A percentile compares a stretch with the other conserved stretches of the same genome.
These are phyloP conservation scores for Eutolmus rufibarbis DNA, from an alignment of 2,888 invertebrate genomes.

Conservation along the genomic window DNA sequence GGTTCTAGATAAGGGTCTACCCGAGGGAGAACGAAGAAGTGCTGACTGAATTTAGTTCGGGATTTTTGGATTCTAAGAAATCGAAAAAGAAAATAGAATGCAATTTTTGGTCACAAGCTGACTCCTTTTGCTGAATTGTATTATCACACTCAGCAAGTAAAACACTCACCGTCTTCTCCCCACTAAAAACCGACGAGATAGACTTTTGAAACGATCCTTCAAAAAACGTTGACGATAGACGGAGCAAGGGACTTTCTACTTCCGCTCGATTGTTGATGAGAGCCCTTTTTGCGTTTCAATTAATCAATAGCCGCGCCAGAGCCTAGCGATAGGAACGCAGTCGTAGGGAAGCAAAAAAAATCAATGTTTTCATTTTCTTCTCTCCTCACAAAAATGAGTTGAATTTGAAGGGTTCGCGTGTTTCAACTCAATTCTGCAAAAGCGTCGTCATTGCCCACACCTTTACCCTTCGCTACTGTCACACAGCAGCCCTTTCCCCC, in stretches of 20 bases:
- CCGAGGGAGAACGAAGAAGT: background rate
- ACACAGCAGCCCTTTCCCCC: background rate
- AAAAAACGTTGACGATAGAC: background rate
- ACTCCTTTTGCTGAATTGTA: background rate
- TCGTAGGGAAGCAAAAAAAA: background rate
- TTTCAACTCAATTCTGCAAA: background rate
- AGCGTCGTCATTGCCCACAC: background rate
- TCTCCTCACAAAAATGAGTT: background rate
- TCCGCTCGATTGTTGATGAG: background rate
- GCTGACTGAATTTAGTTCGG: background rate
- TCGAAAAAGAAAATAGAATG: background rate
- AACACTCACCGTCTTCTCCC: background rate
- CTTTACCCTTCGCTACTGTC: background rate
- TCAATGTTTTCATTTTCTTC: background rate
- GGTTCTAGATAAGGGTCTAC: background rate
- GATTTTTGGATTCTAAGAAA: background rate
- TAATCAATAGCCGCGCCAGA: background rate
- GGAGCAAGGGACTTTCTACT: background rate
- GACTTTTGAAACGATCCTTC: background rate
- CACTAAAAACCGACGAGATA: background rate
- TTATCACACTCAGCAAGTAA: background rate
- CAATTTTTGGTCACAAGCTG: constrained; percentile 6
- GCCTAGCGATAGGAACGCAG: background rate
- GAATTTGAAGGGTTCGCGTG: constrained; percentile 12
- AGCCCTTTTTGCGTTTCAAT: background rate